Base-by-base conservation (phyloP, 2,888 invertebrate species). In the Cylloceria caligata region DNA sequence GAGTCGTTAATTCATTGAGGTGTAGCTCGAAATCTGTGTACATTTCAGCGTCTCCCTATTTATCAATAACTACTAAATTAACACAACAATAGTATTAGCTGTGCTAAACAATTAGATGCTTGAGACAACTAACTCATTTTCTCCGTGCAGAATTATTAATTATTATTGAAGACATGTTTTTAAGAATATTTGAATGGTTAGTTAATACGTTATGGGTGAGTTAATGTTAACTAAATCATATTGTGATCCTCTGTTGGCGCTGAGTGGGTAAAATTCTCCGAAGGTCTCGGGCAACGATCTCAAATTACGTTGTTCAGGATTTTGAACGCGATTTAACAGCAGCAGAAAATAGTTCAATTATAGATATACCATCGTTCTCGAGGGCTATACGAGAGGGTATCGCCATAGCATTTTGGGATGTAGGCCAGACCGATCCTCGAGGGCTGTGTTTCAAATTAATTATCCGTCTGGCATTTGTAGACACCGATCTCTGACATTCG, bases 391-490 rank as follows among this genome's bases (percentile, higher is more conserved):
- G n/a, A 6, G 1, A 16, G 60, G 60, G 6, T 36, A 60, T 60
- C 30, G 60, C 24, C 60, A n/a, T 30, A n/a, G 57, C 5, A 4
- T 60, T 34, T 19, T 7, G 60, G 36, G 36, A 60, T 60, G 60
- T 60, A 60, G 60, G 60, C 60, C 60, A 34, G 36, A 60, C 60
- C 30, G 34, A 34, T 36, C 30, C 60, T 60, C 19, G 60, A 34
- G 60, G 60, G 60, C 34, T 16, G 34, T 27, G 30, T 64, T 19
- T 47, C 30, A 36, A 69, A 69, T 39, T 69, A 39, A 55, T 69
- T 69, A 39, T 39, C 68, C 68, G 52, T 24, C 39, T 55, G 68
- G 52, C 52, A 24, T 52, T 6, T 27, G 13, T 6, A 65, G 65
- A 65, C 24, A 52, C 34, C 36, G 55, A 24, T 16, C 11, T 24